Evolutionary conservation across 2,888 invertebrate species (phyloP), one percentile per base, ranked within the genome.

Genomic region (Hetaerina titia): DNA sequence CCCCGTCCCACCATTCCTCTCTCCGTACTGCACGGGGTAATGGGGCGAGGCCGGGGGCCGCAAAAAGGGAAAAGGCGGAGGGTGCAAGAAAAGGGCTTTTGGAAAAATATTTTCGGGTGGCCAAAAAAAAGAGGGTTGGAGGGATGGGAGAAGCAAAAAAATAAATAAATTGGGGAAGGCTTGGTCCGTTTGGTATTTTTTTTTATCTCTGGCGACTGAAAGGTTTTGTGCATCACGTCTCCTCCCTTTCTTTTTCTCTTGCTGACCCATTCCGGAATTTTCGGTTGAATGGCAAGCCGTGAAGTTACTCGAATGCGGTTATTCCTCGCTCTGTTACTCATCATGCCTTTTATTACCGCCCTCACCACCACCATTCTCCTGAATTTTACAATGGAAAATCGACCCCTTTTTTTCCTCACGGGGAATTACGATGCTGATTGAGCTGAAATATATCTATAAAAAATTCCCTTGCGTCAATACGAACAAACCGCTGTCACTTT

Each of bases 201-300:
- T 81, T 81, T 81, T 81, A 7, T 31, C 13, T n/a, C 69, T 22
- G 25, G 81, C 81, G 81, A 81, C 81, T 31, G 31, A 81, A 81
- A 81, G 81, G 81, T 81, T 81, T 81, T 81, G 81, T 81, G 81
- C 25, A 81, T 81, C 81, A 25, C 81, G 13, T 31, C 25, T 9
- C 31, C 31, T 45, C 58, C 4, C 58, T n/a, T 7, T 45, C 19
- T 88, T 22, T 56, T 89, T 58, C 58, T 17, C 57, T 22, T 19
- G 89, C n/a, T 58, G 89, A 89, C 89, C 89, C 58, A 89, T 58
- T 58, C 89, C 58, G 58, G 89, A 89, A 58, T 31, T 89, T 89
- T 89, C 89, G n/a, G 58, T 89, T 22, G n/a, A 89, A 89, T 58
- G 22, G 58, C 89, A 58, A n/a, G 9, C 89, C 56, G 58, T n/a